Evolutionary conservation across 2,888 invertebrate genomes (phyloP), one percentile per base, ranked within the genome.

Genomic region (Gibbula magus): DNA sequence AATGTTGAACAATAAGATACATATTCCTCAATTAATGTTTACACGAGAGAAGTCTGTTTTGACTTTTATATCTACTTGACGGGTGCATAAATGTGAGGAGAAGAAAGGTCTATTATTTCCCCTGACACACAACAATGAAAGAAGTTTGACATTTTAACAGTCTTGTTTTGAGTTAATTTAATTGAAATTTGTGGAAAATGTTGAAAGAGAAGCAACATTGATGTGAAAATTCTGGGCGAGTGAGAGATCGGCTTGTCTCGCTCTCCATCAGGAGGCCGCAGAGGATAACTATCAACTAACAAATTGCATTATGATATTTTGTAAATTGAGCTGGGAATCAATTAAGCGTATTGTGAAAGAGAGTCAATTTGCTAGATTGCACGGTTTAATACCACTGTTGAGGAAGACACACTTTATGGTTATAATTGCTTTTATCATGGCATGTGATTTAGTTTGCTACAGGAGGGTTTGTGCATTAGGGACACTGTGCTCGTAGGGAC

Each of bases 261-360:
- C 45, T 8, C 35, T 70, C 20, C 35, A 39, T 70, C 70, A 70
- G 35, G 25, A 70, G 35, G 39, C 70, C n/a, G 35, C 39, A 10
- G 35, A 70, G 29, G 39, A 32, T 35, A 39, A 35, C 70, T 70
- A 70, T 70, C 70, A 70, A 20, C 70, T 70, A 35, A 70, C 70
- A 70, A 70, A 70, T 70, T 70, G 70, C 29, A 32, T 75, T 75
- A 75, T 75, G 51, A 52, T 75, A 52, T 75, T 52, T 75, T 75
- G 52, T 75, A 52, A 52, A 52, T 45, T 39, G 51, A 75, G 32
- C 53, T 53, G 53, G 1, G 35, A 54, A 75, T 75, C 75, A 75
- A 54, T 75, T 75, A 75, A 75, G 29, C 54, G 35, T 52, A 75
- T 75, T 75, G 75, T 75, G 35, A 54, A 75, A 75, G 54, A 54